Base-by-base conservation (phyloP, 2,797 vertebrate species). In the Tenualosa thibaudeaui region DNA sequence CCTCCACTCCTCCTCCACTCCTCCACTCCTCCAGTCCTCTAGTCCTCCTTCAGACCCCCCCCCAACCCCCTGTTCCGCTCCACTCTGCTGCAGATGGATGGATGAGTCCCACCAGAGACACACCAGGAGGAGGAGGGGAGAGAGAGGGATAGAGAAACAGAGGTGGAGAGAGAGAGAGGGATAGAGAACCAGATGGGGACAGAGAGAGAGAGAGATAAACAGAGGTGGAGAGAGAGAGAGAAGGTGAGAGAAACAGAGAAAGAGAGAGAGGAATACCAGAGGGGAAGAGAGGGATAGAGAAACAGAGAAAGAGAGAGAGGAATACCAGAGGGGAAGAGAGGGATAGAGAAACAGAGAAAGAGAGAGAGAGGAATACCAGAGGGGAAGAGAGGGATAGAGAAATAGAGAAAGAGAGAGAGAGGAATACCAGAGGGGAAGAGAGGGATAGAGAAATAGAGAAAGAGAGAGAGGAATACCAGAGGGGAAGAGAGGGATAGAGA, bases 41-140 rank as follows among this genome's bases (percentile, higher is more conserved):
- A 31, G 31, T 31, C 46, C 46, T 46, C 46, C 46, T 46, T 0
- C 7, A 46, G 31, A 31, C 31, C 0, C 31, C 31, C 0, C 31
- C 31, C 31, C 31, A 31, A 31, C 31, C 7, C 46, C 54, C 15
- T 15, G 19, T 19, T 56, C 91, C 94, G 51, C 51, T 15, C 12
- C 3, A 12, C 51, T 13, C 12, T 15, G 12, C 95, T 53, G 51
- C 51, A 53, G 51, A 53, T 53, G 95, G 94, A 95, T 95, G 94
- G 94, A 94, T 89, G 12, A 87, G 91, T 93, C 92, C 93, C 92
- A 90, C 88, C 91, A 90, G 60, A 65, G 60, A 65, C 60, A 65
- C 22, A 9, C 58, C 58, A 9, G 22, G 22, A 22, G 58, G 17
- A 22, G 56, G 54, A 19, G 15, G 15, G 22, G 51, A 53, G 8